Base-by-base conservation (phyloP, 2,888 invertebrate genomes). In the Rhagonycha lutea region DNA sequence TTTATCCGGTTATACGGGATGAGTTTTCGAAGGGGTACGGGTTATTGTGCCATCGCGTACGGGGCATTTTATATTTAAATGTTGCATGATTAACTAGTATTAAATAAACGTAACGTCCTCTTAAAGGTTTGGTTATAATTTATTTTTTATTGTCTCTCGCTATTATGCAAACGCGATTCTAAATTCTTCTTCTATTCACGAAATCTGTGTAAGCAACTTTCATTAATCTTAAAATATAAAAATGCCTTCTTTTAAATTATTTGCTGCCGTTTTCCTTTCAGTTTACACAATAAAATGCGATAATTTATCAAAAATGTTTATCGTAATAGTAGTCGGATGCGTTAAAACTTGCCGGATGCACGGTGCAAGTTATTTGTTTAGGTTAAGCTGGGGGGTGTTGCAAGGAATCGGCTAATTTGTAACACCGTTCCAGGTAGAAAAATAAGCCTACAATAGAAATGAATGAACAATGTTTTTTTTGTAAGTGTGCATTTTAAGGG, bases 51-150 rank as follows among this genome's bases (percentile, higher is more conserved):
- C 88, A 88, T 83, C 84, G 83, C 83, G 88, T 88, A 86, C 88
- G 82, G 86, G 86, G 86, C 83, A 86, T 86, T 88, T 87, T 87
- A 87, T 87, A 88, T 88, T 88, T 88, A 88, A 88, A 88, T 88
- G 86, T 87, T 87, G 88, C 88, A 88, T 88, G 88, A 88, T 88
- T 88, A 88, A 84, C 85, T 83, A 84, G 86, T 88, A 88, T 88
- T 88, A 88, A 87, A 87, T 85, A 87, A 87, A 88, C 86, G 86
- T 86, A 86, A 86, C 85, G 86, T 85, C 86, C 87, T 86, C 81
- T 80, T 82, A 86, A 76, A 86, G 86, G 85, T 86, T 86, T 79
- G 85, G 85, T 88, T 88, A 87, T 88, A 88, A 88, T 87, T 87
- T 88, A 88, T 87, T 87, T 87, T 78, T 78, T 78, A 78, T 78